phyloP scores from a whole-genome alignment of 1,140 invertebrate species.

The Drosophila littoralis region DNA sequence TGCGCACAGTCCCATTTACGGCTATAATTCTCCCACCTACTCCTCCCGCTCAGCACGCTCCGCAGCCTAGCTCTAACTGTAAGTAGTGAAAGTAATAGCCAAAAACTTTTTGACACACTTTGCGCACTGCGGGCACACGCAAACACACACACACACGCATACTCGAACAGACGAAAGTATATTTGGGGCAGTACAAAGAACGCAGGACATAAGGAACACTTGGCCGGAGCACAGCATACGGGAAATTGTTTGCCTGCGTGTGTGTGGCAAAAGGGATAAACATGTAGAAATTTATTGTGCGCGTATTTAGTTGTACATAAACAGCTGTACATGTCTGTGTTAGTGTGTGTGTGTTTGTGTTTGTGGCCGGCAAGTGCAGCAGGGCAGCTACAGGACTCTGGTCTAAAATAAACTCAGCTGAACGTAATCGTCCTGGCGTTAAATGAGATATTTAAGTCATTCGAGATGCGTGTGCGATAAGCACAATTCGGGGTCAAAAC shows the following conservation, averaged over 20 bases:
- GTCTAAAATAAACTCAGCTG: conserved; percentile 26
- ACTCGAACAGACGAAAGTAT: conserved; percentile 13
- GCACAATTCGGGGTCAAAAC: conserved; percentile 68
- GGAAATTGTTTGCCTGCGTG: conserved; percentile 6
- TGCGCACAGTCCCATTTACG: conserved; percentile 5
- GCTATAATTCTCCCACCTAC: conserved; percentile 1
- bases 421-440: conserved; percentile 74
- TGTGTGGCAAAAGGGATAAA: conserved; percentile 62
- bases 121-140: conserved; percentile 39
- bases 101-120: conserved; percentile 78
- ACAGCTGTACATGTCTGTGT: background rate
- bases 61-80: conserved; percentile 34
- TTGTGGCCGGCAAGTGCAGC: conserved; percentile 53
- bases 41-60: conserved; percentile 15
- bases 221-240: conserved; percentile 21
- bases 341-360: conserved; percentile 5
- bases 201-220: conserved; percentile 45
- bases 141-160: conserved; percentile 14
- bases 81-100: conserved; percentile 78
- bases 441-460: conserved; percentile 81
- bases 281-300: conserved; percentile 74
- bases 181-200: conserved; percentile 50
- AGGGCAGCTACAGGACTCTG: conserved; percentile 17
- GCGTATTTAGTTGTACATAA: conserved; percentile 52
- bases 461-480: conserved; percentile 70